A percentile compares a stretch with the other conserved stretches of the same genome.
phyloP scores from a whole-genome alignment of 2,113 vertebrate species.

The Leuciscus idus region DNA sequence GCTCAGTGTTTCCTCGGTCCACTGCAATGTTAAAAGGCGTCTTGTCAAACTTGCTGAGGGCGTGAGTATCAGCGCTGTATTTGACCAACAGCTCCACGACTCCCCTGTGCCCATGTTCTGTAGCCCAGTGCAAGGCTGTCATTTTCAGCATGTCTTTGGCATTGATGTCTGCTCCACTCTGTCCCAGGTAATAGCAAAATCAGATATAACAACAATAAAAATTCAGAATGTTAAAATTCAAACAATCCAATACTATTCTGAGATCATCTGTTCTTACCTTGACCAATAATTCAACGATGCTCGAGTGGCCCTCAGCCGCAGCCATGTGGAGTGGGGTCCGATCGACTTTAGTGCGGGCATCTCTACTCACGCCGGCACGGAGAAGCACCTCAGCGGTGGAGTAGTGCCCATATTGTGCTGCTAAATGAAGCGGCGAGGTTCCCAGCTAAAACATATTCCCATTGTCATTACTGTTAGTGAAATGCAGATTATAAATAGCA shows the following conservation, averaged over 20 bases:
- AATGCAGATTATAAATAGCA: not conserved
- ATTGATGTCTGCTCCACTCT: constrained; percentile 78
- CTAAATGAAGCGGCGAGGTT: constrained; percentile 81
- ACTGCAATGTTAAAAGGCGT: constrained; percentile 82
- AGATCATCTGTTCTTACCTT: constrained; percentile 66
- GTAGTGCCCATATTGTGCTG: constrained; percentile 80
- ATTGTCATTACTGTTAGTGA: not conserved
- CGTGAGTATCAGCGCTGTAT: constrained; percentile 74
- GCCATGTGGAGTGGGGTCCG: constrained; percentile 83
- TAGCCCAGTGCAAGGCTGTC: constrained; percentile 80
- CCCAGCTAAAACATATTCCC: constrained; percentile 71
- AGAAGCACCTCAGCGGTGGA: constrained; percentile 83
- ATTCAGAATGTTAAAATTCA: not conserved
- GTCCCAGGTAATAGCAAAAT: constrained; percentile 16
- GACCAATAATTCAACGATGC: constrained; percentile 79
- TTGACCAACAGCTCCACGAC: constrained; percentile 76
- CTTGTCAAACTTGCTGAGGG: constrained; percentile 83
- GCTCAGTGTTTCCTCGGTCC: constrained; percentile 79
- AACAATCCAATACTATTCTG: not conserved
- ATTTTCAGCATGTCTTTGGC: constrained; percentile 83
- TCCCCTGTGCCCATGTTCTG: constrained; percentile 76
- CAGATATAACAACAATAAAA: not conserved
- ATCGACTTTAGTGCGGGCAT: constrained; percentile 84
- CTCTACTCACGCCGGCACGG: constrained; percentile 80
- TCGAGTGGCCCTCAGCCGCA: constrained; percentile 75